phyloP scores from a whole-genome alignment of 2,888 invertebrate genomes.

The Hoplodrina blanda region DNA sequence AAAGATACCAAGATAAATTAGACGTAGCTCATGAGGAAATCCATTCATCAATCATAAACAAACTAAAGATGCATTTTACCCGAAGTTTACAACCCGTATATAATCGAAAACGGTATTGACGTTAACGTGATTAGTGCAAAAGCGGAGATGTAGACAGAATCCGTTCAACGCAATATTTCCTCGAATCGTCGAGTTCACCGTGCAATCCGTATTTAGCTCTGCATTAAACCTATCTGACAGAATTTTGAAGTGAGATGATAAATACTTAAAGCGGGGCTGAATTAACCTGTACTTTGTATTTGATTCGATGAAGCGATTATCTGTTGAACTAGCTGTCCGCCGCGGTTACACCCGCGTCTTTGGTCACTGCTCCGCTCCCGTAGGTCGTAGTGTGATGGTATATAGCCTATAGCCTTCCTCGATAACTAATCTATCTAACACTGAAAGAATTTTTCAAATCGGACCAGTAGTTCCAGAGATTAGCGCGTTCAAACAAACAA shows the following conservation, averaged over 20 bases:
- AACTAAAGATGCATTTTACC: no score
- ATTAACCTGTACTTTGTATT: slow-evolving; percentile 4
- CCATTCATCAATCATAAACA: background rate
- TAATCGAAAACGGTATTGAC: background rate
- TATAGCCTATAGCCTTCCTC: no score
- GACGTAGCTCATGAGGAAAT: background rate
- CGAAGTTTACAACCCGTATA: background rate
- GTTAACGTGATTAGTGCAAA: background rate
- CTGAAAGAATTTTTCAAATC: no score
- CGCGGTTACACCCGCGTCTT: no score
- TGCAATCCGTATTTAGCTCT: slow-evolving; percentile 17
- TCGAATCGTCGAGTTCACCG: background rate
- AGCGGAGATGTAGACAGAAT: background rate
- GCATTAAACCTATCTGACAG: background rate
- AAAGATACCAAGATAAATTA: background rate
- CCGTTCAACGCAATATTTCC: background rate
- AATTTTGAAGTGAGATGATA: no score
- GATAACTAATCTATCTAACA: no score
- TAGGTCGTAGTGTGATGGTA: no score
- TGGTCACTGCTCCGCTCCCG: no score
- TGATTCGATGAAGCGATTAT: slow-evolving; percentile 11
- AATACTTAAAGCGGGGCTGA: no score
- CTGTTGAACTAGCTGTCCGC: no score
- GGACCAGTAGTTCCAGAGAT: no score
- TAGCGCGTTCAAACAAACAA: no score